Conservation (phyloP, 2,113 vertebrate genomes). For the Amphiprion percula region DNA sequence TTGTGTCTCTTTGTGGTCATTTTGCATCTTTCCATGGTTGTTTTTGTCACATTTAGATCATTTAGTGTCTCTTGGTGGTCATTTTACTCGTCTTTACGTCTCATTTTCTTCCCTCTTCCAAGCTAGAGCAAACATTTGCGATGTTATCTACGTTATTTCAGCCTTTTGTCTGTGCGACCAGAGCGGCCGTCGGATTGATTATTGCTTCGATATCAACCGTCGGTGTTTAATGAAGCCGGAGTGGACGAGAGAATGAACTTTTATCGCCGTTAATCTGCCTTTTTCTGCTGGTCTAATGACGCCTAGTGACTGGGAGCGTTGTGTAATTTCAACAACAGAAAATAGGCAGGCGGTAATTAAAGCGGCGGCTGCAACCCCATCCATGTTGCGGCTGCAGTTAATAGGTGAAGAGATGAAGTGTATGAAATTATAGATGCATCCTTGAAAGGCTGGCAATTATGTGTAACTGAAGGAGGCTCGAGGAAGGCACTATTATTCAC, state of each 20-base stretch:
- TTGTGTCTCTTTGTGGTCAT: no score
- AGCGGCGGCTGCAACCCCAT: conserved; percentile 81
- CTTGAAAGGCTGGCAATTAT: conserved; percentile 84
- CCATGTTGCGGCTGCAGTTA: conserved; percentile 78
- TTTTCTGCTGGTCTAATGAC: conserved; percentile 66
- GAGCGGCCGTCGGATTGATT: background rate
- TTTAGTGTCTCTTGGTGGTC: no score
- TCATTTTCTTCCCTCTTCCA: no score
- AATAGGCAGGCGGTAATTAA: conserved; percentile 85
- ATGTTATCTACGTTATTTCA: no score
- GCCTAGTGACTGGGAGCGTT: conserved; percentile 63
- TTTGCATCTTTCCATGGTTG: no score
- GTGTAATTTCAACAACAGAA: conserved; percentile 79
- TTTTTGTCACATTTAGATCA: no score
- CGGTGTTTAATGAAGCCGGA: conserved; percentile 17
- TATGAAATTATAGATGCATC: conserved; percentile 87
- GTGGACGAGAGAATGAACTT: conserved; percentile 52
- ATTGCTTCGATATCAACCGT: conserved; percentile 19
- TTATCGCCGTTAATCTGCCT: conserved; percentile 51
- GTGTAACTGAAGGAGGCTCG: conserved; percentile 83
- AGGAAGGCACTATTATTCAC: conserved; percentile 84
- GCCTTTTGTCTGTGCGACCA: no score
- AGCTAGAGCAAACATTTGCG: no score
- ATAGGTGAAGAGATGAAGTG: conserved; percentile 82
- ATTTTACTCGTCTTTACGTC: no score